Base-by-base conservation (phyloP, 2,888 invertebrate genomes). In the Calliopum simillimum region DNA sequence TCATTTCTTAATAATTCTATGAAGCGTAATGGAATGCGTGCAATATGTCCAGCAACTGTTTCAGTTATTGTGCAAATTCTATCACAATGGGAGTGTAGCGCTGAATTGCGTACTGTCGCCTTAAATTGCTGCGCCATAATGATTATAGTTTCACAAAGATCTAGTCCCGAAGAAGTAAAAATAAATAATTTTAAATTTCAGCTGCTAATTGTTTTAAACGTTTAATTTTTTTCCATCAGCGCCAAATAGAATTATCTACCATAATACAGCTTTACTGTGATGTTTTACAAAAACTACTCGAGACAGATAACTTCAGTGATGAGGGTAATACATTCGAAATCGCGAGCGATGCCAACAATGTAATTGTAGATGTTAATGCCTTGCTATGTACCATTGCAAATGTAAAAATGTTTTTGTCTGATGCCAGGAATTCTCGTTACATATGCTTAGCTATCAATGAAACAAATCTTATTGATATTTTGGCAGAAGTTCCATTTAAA, bases 1-100 rank as follows among this genome's bases (percentile, higher is more conserved):
- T 33, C 33, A 8, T 1, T 6, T 33, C 8, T 8, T 33, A 5
- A 33, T 33, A 2, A 33, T 8, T 6, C 5, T 33, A 8, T 33
- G 8, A 33, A 90, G 87, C 86, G 87, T 67, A 90, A 90, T 87
- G 90, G 90, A 53, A 85, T 89, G 81, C 86, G 88, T 74, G 89
- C 89, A 58, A 89, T 90, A 73, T 90, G 89, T 76, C 90, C 90
- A 16, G 90, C 90, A 21, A 90, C 90, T 13, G 87, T 90, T 64
- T 89, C 89, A 72, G 86, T 90, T 69, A 81, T 90, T 63, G 87
- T 89, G 79, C 86, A 86, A 76, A 85, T 89, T n/a, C 84, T 90
- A 59, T 83, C 86, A 69, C 82, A 83, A 68, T 84, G 86, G 79
- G 87, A 87, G 74, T 83, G 84, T 43, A 77, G 84, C 46, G 77